phyloP scores from a whole-genome alignment of 1,140 invertebrate species.

The Papilio xuthus region DNA sequence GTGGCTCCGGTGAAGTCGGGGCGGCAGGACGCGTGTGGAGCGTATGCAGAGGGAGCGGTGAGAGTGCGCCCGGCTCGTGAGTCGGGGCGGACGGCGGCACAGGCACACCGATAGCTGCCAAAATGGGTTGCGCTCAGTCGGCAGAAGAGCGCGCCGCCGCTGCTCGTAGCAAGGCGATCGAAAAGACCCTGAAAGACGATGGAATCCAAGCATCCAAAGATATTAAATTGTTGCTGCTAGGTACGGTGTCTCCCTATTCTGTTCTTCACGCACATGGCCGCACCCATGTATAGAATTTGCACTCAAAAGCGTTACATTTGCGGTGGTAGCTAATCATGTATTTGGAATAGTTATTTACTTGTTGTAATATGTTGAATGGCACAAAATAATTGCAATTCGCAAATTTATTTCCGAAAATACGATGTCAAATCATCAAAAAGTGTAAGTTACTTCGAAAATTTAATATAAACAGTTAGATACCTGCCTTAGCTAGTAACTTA shows the following conservation, averaged over 20 bases:
- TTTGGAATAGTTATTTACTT: constrained; percentile 3
- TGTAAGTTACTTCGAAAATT: neutral
- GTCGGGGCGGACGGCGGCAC: constrained; percentile 71
- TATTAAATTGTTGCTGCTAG: constrained; percentile 98
- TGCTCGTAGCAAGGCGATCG: constrained; percentile 97
- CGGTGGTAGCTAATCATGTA: neutral
- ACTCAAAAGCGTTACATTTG: constrained; percentile 10
- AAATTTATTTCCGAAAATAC: neutral
- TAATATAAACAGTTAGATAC: constrained; percentile 25
- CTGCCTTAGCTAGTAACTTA: constrained; percentile 65
- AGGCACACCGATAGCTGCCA: constrained; percentile 72
- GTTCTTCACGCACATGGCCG: constrained; percentile 55
- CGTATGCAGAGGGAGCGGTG: constrained; percentile 80
- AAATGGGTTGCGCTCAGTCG: constrained; percentile 99
- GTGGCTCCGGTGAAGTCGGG: constrained; percentile 75
- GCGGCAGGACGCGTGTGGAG: constrained; percentile 72
- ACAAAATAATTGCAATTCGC: neutral
- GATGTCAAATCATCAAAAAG: neutral
- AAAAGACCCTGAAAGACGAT: constrained; percentile 99
- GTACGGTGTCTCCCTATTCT: constrained; percentile 83
- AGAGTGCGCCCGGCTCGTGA: constrained; percentile 77
- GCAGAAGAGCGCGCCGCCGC: constrained; percentile 98
- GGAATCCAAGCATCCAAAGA: constrained; percentile 99
- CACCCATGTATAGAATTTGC: constrained; percentile 57
- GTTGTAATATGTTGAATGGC: neutral